phyloP scores from a whole-genome alignment of 2,797 vertebrate genomes.

The Nyctibius grandis region DNA sequence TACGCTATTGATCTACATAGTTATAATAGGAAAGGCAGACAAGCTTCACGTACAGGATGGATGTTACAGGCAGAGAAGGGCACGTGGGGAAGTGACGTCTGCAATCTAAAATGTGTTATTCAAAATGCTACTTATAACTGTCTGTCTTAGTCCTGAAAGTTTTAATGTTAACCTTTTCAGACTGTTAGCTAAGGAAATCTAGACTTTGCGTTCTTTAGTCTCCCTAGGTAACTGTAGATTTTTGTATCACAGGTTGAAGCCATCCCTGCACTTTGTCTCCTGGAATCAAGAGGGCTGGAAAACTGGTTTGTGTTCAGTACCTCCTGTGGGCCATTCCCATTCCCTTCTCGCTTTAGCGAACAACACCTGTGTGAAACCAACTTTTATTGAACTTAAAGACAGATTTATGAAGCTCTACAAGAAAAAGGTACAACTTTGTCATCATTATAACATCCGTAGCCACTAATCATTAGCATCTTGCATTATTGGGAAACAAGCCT shows the following conservation, averaged over 20 bases:
- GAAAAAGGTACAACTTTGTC: constrained; percentile 82
- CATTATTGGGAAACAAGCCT: neutral
- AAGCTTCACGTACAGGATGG: neutral
- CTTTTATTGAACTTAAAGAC: constrained; percentile 84
- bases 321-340: constrained; percentile 90
- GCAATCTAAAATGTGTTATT: neutral
- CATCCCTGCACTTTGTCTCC: constrained; percentile 86
- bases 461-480: neutral
- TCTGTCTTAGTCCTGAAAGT: neutral
- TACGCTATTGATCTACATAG: neutral
- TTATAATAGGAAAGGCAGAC: neutral
- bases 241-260: constrained; percentile 80
- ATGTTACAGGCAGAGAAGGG: neutral
- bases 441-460: neutral
- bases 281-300: constrained; percentile 99
- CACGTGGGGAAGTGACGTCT: neutral
- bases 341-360: constrained; percentile 92
- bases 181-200: neutral
- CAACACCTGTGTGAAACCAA: constrained; percentile 90
- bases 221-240: neutral
- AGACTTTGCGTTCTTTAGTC: neutral
- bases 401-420: constrained; percentile 89
- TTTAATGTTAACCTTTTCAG: neutral
- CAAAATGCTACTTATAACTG: neutral
- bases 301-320: constrained; percentile 90